phyloP scores from a whole-genome alignment of 2,888 invertebrate genomes.

The Drosophila flavopinicola region DNA sequence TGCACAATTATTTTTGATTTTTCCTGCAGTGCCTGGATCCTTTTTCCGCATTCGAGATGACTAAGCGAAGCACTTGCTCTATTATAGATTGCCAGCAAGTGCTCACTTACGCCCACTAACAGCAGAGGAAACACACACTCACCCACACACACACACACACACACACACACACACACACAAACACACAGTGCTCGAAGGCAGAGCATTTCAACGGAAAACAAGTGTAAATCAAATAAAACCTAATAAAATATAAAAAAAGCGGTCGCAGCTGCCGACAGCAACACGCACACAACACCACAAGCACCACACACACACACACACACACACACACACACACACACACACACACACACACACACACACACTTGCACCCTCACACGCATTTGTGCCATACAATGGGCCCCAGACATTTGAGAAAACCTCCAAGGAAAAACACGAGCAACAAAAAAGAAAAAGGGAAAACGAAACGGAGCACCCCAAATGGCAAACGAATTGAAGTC shows the following conservation, averaged over 20 bases:
- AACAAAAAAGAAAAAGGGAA: slow-evolving; percentile 53
- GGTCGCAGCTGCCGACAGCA: slow-evolving; percentile 58
- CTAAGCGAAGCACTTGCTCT: slow-evolving; percentile 38
- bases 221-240: slow-evolving; percentile 80
- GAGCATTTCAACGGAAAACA: slow-evolving; percentile 72
- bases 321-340: slow-evolving; percentile 1
- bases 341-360: slow-evolving; percentile 7
- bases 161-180: slow-evolving; percentile 15
- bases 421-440: slow-evolving; percentile 17
- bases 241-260: slow-evolving; percentile 72
- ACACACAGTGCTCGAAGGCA: slow-evolving; percentile 36
- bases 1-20: too few relatives aligned
- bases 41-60: slow-evolving; percentile 15
- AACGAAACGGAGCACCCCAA: slow-evolving; percentile 59
- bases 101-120: slow-evolving; percentile 36
- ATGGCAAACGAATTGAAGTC: slow-evolving; percentile 79
- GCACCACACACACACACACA: slow-evolving; percentile 12
- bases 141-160: too few relatives aligned
- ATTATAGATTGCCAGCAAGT: slow-evolving; percentile 37
- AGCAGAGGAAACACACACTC: slow-evolving; percentile 25
- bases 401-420: slow-evolving; percentile 50
- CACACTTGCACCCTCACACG: slow-evolving; percentile 17
- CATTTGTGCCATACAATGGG: slow-evolving; percentile 44
- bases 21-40: slow-evolving; percentile 6
- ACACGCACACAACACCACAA: slow-evolving; percentile 43